phyloP scores from a whole-genome alignment of 2,888 invertebrate species.

The Caenorhabditis sulstoni region DNA sequence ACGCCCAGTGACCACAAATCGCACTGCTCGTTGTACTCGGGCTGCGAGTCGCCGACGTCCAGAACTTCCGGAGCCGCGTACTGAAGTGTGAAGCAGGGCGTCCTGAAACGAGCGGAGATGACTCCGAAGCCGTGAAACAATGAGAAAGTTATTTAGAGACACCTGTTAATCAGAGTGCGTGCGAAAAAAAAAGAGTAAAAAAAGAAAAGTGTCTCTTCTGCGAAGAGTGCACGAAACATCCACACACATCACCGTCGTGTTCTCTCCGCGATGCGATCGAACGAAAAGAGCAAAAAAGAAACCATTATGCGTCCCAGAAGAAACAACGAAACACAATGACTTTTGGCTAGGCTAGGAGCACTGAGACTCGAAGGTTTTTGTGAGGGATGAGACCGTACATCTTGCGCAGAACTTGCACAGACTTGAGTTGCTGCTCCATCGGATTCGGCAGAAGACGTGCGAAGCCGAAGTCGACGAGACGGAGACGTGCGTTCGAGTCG shows the following conservation, averaged over 20 bases:
- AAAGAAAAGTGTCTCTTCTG: not conserved
- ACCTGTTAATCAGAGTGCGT: not conserved
- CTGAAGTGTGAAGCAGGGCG: slow-evolving; percentile 94
- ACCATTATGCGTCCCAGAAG: no score
- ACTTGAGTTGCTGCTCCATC: slow-evolving; percentile 74
- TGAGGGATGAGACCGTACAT: slow-evolving; percentile 58
- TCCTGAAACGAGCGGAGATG: slow-evolving; percentile 82
- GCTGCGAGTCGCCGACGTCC: slow-evolving; percentile 83
- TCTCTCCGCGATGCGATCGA: no score
- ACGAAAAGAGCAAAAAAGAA: not conserved
- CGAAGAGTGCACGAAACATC: slow-evolving; percentile 42
- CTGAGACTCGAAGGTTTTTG: slow-evolving; percentile 9
- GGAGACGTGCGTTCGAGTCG: slow-evolving; percentile 85
- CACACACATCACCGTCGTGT: slow-evolving; percentile 41
- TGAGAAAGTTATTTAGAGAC: slow-evolving; percentile 14
- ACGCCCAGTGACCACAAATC: slow-evolving; percentile 97
- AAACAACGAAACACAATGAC: slow-evolving; percentile 44
- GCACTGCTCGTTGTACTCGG: slow-evolving; percentile 90
- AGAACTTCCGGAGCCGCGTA: slow-evolving; percentile 97
- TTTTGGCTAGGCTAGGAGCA: slow-evolving; percentile 42
- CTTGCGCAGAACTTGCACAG: slow-evolving; percentile 68
- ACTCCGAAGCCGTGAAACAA: not conserved
- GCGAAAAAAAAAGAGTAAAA: not conserved
- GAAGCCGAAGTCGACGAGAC: slow-evolving; percentile 97
- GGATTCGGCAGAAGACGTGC: slow-evolving; percentile 86